These are phyloP conservation scores for Cephalophus harveyi DNA, from an alignment of 2,113 vertebrate species.

Conservation along the genomic window DNA sequence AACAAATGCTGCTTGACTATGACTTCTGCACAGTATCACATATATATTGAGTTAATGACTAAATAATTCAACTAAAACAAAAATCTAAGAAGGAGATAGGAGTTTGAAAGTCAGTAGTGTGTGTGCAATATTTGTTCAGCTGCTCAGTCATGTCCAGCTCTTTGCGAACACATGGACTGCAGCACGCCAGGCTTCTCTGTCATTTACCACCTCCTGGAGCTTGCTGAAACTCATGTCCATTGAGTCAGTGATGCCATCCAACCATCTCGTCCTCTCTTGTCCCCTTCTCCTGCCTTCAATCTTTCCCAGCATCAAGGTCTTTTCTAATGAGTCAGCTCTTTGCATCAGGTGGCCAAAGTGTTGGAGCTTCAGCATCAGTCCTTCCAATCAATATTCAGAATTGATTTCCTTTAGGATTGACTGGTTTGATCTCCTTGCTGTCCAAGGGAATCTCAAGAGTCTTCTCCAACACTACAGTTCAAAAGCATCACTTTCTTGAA, in stretches of 20 bases:
- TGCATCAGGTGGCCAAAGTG: neutral
- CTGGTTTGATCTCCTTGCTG: neutral
- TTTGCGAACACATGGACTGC: neutral
- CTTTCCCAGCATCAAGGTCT: neutral
- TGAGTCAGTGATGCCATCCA: neutral
- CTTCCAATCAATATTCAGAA: neutral
- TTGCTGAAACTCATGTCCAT: neutral
- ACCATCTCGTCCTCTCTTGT: neutral
- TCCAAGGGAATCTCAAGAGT: neutral
- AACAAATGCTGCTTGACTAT: neutral
- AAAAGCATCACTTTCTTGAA: neutral
- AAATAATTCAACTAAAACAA: neutral
- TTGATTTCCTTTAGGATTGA: neutral
- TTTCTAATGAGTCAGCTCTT: neutral
- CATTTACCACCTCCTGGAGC: neutral
- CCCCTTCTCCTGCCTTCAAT: neutral
- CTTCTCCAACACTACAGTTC: neutral
- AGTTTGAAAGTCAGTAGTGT: neutral
- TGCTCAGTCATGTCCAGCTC: neutral
- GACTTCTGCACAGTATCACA: neutral
- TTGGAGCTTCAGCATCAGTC: neutral
- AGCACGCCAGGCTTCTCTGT: neutral
- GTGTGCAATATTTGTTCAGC: neutral
- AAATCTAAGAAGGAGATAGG: neutral
- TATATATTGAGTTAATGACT: neutral